phyloP scores from a whole-genome alignment of 2,113 vertebrate species.

The Tyrannus savana region DNA sequence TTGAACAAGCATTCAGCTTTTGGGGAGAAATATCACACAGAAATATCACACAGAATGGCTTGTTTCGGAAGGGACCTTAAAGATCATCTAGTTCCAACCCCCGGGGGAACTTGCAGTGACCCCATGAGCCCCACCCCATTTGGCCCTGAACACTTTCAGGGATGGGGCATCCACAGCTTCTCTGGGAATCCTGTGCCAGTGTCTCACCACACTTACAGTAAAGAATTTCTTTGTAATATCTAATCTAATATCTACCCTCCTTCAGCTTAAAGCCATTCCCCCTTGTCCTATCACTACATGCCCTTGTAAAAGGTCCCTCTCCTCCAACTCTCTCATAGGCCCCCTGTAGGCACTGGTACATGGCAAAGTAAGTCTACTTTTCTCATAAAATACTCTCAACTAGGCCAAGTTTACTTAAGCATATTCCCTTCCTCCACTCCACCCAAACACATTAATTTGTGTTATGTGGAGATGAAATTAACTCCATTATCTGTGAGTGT shows the following conservation, averaged over 20 bases:
- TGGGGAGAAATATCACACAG: neutral
- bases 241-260: neutral
- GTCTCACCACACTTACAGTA: neutral
- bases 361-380: neutral
- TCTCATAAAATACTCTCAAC: neutral
- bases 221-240: neutral
- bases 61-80: rapidly evolving
- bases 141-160: neutral
- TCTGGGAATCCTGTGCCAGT: neutral
- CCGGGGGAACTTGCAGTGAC: neutral
- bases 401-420: neutral
- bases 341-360: neutral
- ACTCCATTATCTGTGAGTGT: slow-evolving; percentile 1
- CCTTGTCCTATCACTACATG: neutral
- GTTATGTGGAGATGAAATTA: neutral
- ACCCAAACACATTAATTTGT: neutral
- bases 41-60: neutral
- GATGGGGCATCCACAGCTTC: neutral
- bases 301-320: neutral
- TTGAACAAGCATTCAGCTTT: neutral
- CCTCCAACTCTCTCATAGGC: neutral
- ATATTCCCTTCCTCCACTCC: neutral
- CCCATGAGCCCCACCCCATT: neutral
- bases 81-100: neutral
- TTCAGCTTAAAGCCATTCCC: neutral